phyloP scores from a whole-genome alignment of 2,113 vertebrate genomes.

The Lycocorax pyrrhopterus region DNA sequence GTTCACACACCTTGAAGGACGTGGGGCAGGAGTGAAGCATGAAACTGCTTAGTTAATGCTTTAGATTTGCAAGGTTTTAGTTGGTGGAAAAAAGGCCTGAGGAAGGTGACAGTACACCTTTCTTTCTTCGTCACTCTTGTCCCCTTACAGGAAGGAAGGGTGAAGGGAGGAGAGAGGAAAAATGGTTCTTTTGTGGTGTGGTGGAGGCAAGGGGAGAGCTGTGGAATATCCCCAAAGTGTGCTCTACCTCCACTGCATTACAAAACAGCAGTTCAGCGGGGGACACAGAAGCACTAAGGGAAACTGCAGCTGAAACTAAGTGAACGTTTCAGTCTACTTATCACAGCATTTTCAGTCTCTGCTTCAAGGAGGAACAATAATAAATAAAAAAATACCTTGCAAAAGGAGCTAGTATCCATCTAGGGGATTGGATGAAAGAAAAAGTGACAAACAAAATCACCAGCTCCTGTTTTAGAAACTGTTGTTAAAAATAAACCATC shows the following conservation, averaged over 20 bases:
- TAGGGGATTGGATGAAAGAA: constrained; percentile 10
- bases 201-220: background rate
- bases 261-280: constrained; percentile 49
- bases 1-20: background rate
- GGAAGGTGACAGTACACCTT: background rate
- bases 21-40: background rate
- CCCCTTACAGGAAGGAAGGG: background rate
- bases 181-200: background rate
- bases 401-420: background rate
- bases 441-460: constrained; percentile 44
- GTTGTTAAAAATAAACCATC: constrained; percentile 57
- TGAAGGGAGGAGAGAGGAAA: background rate
- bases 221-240: background rate
- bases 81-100: background rate
- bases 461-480: constrained; percentile 20
- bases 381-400: background rate
- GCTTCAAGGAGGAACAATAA: constrained; percentile 46
- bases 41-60: background rate
- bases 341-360: background rate
- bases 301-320: constrained; percentile 43
- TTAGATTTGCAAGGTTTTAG: background rate
- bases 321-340: constrained; percentile 44
- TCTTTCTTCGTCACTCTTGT: background rate
- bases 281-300: constrained; percentile 42
- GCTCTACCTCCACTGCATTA: constrained; percentile 15